Evolutionary conservation across 2,113 vertebrate genomes (phyloP), one percentile per base, ranked within the genome.

Genomic region (Scomber colias): DNA sequence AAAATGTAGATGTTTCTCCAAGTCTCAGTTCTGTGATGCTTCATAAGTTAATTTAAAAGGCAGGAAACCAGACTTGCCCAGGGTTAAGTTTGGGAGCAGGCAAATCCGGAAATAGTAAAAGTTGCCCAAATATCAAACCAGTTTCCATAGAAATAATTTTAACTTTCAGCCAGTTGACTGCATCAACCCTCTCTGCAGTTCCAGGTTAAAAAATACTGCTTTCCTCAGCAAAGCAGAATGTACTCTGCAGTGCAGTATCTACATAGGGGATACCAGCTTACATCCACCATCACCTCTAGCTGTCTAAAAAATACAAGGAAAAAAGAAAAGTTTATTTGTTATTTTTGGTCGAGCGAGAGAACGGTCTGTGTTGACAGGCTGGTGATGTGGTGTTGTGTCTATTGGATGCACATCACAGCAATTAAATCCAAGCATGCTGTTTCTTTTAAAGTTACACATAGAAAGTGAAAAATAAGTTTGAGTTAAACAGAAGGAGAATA

Each of bases 51-150:
- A 78, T 54, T 82, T 86, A 70, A 88, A 82, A 81, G 64, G 72
- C 57, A 77, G 61, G 51, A 88, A 74, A 77, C 83, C 62, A 50
- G 60, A 13, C 49, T 66, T 5, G 62, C 77, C 77, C 46, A n/a
- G 55, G 80, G 82, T 84, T 67, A 51, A 13, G 49, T 82, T 86
- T 60, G 12, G 46, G 44, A 63, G 55, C 56, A 51, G 21, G 48
- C 15, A 44, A 59, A 56, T 65, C 40, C 40, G 67, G 60, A 76
- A 83, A 81, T 71, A 66, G 49, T 74, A 59, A 83, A 87, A 57
- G 67, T 79, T 70, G 57, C 15, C 71, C 69, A 79, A 83, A 91
- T 86, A 84, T 89, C 80, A 89, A 85, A 80, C 54, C 48, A 88
- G 81, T 78, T 74, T 59, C 14, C 27, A 14, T 4, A 19, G 44